phyloP scores from a whole-genome alignment of 64 coral and sea anemone species.

The Actinia equina region DNA sequence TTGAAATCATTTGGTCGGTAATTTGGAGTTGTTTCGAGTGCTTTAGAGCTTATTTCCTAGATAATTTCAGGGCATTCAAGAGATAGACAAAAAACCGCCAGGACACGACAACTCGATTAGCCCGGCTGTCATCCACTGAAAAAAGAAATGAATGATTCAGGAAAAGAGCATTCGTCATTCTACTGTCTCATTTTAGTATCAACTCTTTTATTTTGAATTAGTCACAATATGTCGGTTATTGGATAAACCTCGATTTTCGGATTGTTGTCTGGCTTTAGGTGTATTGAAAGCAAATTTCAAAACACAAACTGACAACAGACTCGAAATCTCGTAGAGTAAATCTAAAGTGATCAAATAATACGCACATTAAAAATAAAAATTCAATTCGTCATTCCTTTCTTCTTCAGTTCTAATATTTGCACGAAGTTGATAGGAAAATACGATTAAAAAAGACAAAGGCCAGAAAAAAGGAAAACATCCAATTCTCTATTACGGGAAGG shows the following conservation, averaged over 20 bases:
- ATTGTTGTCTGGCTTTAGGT: not conserved
- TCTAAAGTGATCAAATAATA: not conserved
- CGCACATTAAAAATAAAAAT: not conserved
- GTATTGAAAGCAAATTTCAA: not conserved
- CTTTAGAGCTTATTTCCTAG: constrained; percentile 1
- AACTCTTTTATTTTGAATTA: not conserved
- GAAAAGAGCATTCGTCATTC: not conserved
- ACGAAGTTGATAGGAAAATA: not conserved
- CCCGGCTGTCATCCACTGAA: not conserved
- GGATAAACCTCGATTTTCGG: not conserved
- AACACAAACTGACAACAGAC: not conserved
- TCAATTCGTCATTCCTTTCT: not conserved
- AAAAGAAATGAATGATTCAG: not conserved
- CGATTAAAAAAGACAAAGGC: not conserved
- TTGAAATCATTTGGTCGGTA: not conserved
- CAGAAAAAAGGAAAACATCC: not conserved
- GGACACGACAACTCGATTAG: not conserved
- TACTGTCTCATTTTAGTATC: not conserved
- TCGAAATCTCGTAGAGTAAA: not conserved
- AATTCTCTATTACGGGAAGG: not conserved
- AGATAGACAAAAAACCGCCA: not conserved
- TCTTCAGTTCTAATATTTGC: not conserved
- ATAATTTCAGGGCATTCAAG: not conserved
- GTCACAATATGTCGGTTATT: not conserved
- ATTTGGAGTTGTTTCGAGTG: not conserved